Evolutionary conservation across 2,113 vertebrate genomes (phyloP), one percentile per base, ranked within the genome.

Genomic region (Chroicocephalus ridibundus): DNA sequence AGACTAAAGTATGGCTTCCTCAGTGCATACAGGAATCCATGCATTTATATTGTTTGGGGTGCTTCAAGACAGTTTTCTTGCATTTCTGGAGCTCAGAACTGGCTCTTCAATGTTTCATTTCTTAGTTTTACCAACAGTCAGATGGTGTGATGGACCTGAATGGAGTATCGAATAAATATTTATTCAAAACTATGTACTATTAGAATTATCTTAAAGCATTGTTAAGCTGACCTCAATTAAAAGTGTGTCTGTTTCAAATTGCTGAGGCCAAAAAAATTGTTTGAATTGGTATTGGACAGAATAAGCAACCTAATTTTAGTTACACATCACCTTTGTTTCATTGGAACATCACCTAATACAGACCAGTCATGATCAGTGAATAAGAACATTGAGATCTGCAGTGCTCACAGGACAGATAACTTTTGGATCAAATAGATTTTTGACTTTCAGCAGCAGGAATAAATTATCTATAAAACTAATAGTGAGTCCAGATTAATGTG

Each of bases 291-390:
- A 40, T 5, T 11, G 79, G 26, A 51, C 58, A 72, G 18, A n/a
- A 1, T 44, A 34, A 58, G 18, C 3, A 40, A 79, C 3, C 3
- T 38, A 20, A 86, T 83, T 82, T 85, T n/a, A 5, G 19, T 64
- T 49, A 10, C 15, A 14, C 1, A 0, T 32, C 44, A 47, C 46
- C 31, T 92, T 57, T 42, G 19, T 52, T 76, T 80, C 76, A 31
- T 15, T 32, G 62, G 54, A 81, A 82, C 10, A 2, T 82, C 27
- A 44, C 1, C 16, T 55, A 51, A 36, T 3, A 21, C 0, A 0
- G 34, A 24, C 34, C 3, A 10, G 17, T 64, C 60, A 42, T 4
- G 0, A 11, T 26, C 42, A 87, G 20, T 44, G 57, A 78, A 20
- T 3, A n/a, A 15, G 42, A 93, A 31, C 64, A 61, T 36, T 2